Evolutionary conservation across 2,888 invertebrate genomes (phyloP).

Genomic region (Strigamia maritima): DNA sequence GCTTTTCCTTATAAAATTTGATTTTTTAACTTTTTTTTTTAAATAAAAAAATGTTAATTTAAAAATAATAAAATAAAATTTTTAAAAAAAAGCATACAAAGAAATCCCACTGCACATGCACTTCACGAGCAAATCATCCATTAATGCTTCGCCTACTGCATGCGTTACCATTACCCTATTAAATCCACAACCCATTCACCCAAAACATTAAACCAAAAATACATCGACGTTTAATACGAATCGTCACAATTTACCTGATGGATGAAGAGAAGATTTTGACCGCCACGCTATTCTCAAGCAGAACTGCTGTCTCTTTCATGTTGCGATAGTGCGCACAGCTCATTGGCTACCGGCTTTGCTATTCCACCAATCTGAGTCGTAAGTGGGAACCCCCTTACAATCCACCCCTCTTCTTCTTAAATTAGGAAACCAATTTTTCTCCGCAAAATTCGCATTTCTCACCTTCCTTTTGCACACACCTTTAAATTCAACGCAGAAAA

Average conservation of each 20-base stretch:
- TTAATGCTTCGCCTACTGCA: background rate
- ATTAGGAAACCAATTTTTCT: background rate
- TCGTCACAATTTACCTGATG: slow-evolving; percentile 15
- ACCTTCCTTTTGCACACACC: no score
- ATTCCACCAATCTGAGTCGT: slow-evolving; percentile 24
- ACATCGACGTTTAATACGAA: slow-evolving; percentile 13
- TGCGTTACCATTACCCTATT: background rate
- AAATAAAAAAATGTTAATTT: background rate
- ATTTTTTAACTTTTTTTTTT: background rate
- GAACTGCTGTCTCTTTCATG: slow-evolving; percentile 26
- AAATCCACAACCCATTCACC: background rate
- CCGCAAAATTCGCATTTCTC: background rate
- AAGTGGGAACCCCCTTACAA: slow-evolving; percentile 11
- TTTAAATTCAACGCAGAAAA: no score
- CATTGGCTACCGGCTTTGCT: slow-evolving; percentile 16
- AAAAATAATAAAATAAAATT: background rate
- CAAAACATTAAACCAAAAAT: slow-evolving; percentile 8
- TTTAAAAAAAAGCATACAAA: background rate
- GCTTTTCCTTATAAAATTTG: background rate
- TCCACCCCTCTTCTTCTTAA: slow-evolving; percentile 6
- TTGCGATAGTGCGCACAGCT: slow-evolving; percentile 18
- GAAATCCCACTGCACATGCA: background rate
- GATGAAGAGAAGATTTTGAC: slow-evolving; percentile 25
- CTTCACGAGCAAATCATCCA: background rate
- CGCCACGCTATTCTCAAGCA: slow-evolving; percentile 6